Base-by-base conservation (phyloP, 2,797 vertebrate species). In the Poecilia gillii region DNA sequence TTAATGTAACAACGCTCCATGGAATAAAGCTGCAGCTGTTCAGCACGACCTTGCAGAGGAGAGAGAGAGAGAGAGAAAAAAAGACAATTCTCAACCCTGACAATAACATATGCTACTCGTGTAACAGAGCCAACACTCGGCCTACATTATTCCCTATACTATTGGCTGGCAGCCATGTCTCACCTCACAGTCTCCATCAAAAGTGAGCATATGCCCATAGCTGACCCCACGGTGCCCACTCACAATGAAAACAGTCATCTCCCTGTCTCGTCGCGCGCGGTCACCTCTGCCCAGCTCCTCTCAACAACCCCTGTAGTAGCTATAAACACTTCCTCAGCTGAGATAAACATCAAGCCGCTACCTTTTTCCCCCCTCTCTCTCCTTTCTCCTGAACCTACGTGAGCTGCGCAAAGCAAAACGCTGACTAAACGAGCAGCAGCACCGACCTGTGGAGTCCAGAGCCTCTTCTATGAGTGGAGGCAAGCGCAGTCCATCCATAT, bases 401-500 rank as follows among this genome's bases (percentile, higher is more conserved):
- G 77, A 81, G 83, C 83, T 81, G 66, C 83, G 88, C 84, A 85
- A 87, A 90, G 77, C 49, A 64, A 28, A 45, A 71, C 74, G 72
- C 36, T 33, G 45, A 78, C 41, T 76, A 41, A 81, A 77, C 9
- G 78, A 83, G 84, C 84, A n/a, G 84, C 78, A 92, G 84, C 78
- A 93, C 93, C 88, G 89, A 94, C 95, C 95, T 95, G 94, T 94
- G 81, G 94, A 93, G 92, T 95, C 95, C 92, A 94, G 55, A 85
- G 91, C 91, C 91, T 96, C 95, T 89, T 95, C 94, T 89, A 95
- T 94, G 90, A 95, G 93, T 90, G 95, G 94, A 87, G 95, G 95
- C 84, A 95, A 92, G 57, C 94, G 93, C 92, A 95, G 91, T 92
- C 94, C 94, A 85, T 95, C 95, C 95, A 96, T 96, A 87, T 81